Conservation (phyloP, 2,888 invertebrate genomes). For the Rhamphomyia laevipes region DNA sequence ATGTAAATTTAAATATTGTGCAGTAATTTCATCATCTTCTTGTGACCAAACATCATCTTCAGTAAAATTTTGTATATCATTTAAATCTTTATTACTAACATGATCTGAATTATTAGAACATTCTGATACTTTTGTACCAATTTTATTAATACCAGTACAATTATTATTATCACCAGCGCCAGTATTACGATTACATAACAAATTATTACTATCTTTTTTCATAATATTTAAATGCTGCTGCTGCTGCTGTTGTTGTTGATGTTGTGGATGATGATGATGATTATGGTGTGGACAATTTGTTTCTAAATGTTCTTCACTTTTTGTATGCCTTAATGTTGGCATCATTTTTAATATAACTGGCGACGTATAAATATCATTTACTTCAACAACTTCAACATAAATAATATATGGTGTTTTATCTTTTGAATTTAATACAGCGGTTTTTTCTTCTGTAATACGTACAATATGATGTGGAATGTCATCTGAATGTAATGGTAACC, state of each 20-base stretch:
- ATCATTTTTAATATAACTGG: conserved; percentile 83
- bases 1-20: conserved; percentile 54
- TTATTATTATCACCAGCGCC: conserved; percentile 25
- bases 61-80: conserved; percentile 36
- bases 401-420: conserved; percentile 85
- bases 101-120: conserved; percentile 9
- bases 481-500: conserved; percentile 84
- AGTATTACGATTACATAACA: conserved; percentile 27
- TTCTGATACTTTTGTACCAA: conserved; percentile 5
- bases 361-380: conserved; percentile 68
- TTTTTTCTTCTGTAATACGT: conserved; percentile 91
- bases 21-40: conserved; percentile 88
- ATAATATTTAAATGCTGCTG: conserved; percentile 16
- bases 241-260: conserved; percentile 21
- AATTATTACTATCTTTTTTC: conserved; percentile 16
- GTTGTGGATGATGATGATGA: conserved; percentile 19
- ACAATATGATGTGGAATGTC: conserved; percentile 79
- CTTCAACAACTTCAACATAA: conserved; percentile 91
- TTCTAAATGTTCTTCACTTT: conserved; percentile 83
- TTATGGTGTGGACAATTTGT: conserved; percentile 21
- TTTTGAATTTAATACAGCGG: conserved; percentile 97
- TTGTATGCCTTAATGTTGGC: conserved; percentile 78
- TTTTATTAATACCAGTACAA: conserved; percentile 6
- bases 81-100: neutral
- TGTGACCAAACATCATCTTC: conserved; percentile 74